Evolutionary conservation across 1,140 invertebrate species (phyloP).

Genomic region (Solen grandis): DNA sequence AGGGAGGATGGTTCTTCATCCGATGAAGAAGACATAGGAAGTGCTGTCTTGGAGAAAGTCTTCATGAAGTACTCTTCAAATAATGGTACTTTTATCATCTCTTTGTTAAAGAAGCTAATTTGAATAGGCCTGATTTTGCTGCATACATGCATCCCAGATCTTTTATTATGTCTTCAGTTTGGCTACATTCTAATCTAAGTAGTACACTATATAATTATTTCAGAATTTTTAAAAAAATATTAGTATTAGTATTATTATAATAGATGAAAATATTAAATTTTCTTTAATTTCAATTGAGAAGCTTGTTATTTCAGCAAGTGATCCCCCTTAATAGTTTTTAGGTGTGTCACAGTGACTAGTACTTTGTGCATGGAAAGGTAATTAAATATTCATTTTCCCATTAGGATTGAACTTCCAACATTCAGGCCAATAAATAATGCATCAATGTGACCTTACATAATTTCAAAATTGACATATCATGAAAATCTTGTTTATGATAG

Average conservation of each 20-base stretch:
- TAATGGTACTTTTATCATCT: constrained; percentile 56
- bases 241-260: background rate
- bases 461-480: no score
- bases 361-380: no score
- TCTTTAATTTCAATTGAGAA: no score
- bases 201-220: background rate
- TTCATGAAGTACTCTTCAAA: constrained; percentile 72
- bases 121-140: background rate
- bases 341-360: no score
- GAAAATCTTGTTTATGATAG: no score
- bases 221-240: background rate
- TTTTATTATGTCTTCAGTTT: background rate
- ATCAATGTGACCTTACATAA: no score
- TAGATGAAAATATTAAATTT: no score
- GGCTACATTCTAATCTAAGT: background rate
- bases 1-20: constrained; percentile 57
- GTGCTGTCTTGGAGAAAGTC: constrained; percentile 67
- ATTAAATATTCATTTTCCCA: no score
- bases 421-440: no score
- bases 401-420: no score
- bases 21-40: constrained; percentile 69
- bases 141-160: background rate
- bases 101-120: background rate
- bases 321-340: no score
- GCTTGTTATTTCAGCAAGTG: no score